phyloP scores from a whole-genome alignment of 2,888 invertebrate genomes.

The Petrolisthes manimaculis region DNA sequence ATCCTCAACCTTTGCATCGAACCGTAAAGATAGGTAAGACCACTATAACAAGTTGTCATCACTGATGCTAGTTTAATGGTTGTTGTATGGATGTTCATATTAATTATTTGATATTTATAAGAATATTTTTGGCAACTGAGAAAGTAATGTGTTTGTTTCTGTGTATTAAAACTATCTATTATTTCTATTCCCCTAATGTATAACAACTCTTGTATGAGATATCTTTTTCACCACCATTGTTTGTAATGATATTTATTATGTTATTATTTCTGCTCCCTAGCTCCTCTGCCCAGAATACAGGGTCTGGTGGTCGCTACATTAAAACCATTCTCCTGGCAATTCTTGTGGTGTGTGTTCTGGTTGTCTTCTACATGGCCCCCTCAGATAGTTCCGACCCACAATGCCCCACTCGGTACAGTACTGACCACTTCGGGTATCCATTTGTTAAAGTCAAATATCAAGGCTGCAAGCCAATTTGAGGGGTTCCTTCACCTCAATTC shows the following conservation, averaged over 20 bases:
- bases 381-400: conserved; percentile 10
- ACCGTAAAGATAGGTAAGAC: background rate
- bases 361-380: conserved; percentile 26
- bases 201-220: background rate
- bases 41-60: no score
- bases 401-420: conserved; percentile 29
- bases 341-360: conserved; percentile 33
- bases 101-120: background rate
- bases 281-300: conserved; percentile 35
- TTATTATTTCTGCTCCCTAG: conserved; percentile 18
- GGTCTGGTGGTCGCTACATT: conserved; percentile 23
- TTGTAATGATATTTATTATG: background rate
- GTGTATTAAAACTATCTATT: no score
- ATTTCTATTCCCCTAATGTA: background rate
- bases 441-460: conserved; percentile 26
- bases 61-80: no score
- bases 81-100: background rate
- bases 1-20: background rate
- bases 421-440: conserved; percentile 29
- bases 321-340: conserved; percentile 35
- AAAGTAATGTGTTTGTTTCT: no score
- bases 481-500: no score
- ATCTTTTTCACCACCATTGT: no score
- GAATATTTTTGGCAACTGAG: no score
- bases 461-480: background rate